These are phyloP conservation scores for Venustoraphidia nigricollis DNA, from an alignment of 2,888 invertebrate genomes.

Conservation along the genomic window DNA sequence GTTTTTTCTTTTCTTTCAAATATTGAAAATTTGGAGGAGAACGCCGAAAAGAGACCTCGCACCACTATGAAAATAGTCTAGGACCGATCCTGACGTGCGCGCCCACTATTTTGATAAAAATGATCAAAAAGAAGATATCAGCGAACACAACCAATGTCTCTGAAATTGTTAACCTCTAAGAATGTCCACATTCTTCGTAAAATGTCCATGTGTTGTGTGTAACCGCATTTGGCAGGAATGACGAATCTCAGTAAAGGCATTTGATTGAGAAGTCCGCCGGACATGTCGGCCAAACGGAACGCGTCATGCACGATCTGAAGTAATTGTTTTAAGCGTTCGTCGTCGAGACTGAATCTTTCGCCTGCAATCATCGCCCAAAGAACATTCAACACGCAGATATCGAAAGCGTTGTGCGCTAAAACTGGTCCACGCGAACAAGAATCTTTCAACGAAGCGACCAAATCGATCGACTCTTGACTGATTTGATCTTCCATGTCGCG, in stretches of 20 bases:
- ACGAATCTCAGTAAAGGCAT: constrained; percentile 50
- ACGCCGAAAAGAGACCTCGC: too few relatives aligned
- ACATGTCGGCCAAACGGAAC: constrained; percentile 45
- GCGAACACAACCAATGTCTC: too few relatives aligned
- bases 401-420: constrained; percentile 35
- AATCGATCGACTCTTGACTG: constrained; percentile 34
- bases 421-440: constrained; percentile 25
- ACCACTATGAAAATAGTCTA: too few relatives aligned
- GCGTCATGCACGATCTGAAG: constrained; percentile 42
- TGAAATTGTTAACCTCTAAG: constrained; percentile 27
- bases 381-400: constrained; percentile 47
- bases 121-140: too few relatives aligned
- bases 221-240: constrained; percentile 46
- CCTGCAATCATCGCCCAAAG: constrained; percentile 58
- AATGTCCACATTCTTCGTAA: constrained; percentile 38
- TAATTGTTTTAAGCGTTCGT: constrained; percentile 35
- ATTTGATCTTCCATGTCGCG: constrained; percentile 43
- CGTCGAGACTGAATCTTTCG: constrained; percentile 42
- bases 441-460: constrained; percentile 30
- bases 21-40: too few relatives aligned
- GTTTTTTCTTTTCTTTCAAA: too few relatives aligned
- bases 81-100: too few relatives aligned
- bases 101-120: too few relatives aligned
- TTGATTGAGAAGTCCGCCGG: constrained; percentile 53
- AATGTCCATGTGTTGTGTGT: constrained; percentile 33